Evolutionary conservation across 2,888 invertebrate species (phyloP).

Genomic region (Microchrysa polita): DNA sequence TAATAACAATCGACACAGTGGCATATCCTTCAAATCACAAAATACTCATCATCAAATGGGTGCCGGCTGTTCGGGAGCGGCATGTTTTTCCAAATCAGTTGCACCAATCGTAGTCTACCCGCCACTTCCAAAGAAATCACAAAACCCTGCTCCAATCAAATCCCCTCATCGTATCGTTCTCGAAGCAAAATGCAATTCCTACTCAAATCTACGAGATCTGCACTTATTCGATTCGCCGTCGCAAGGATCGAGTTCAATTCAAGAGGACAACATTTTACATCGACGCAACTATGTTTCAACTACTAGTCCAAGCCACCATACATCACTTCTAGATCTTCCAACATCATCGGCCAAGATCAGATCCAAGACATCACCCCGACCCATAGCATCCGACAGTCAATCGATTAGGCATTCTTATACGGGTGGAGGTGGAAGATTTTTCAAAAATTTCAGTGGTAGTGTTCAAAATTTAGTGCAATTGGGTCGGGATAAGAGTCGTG

Average conservation of each 20-base stretch:
- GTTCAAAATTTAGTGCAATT: conserved; percentile 48
- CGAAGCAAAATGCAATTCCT: conserved; percentile 4
- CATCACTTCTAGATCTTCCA: not conserved
- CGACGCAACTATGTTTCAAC: conserved; percentile 36
- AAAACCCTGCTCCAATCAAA: not conserved
- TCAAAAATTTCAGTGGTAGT: conserved; percentile 48
- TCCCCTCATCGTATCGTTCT: not conserved
- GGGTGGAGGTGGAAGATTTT: not conserved
- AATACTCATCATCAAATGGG: conserved; percentile 38
- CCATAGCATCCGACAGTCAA: conserved; percentile 24
- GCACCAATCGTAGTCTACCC: conserved; percentile 19
- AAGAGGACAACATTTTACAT: conserved; percentile 49
- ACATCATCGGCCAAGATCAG: not conserved
- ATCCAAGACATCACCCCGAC: conserved; percentile 24
- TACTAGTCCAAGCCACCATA: conserved; percentile 10
- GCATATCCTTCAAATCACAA: not conserved
- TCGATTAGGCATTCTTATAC: conserved; percentile 18
- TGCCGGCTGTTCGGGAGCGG: conserved; percentile 38
- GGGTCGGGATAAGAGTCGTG: conserved; percentile 15
- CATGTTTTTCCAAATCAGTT: conserved; percentile 13
- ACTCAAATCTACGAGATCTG: conserved; percentile 9
- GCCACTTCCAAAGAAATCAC: conserved; percentile 6
- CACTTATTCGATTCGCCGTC: conserved; percentile 28
- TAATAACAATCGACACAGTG: not conserved
- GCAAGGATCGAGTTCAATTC: conserved; percentile 44